Evolutionary conservation across 2,888 invertebrate species (phyloP).

Genomic region (Beris chalybata): DNA sequence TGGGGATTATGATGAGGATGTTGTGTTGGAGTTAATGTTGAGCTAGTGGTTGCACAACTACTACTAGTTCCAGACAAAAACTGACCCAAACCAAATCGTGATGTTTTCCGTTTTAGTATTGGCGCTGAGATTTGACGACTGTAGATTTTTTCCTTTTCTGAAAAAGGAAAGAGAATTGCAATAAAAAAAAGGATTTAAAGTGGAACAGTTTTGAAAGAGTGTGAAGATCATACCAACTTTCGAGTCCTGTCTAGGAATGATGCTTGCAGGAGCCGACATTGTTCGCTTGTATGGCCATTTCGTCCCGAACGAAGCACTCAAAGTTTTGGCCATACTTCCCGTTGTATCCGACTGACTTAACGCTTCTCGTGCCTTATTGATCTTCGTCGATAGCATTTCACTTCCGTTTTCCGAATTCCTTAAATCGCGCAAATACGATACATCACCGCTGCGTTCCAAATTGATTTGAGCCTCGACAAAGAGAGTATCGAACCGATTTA

Average conservation of each 20-base stretch:
- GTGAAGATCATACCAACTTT: slow-evolving; percentile 61
- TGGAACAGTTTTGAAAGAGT: background rate
- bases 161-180: slow-evolving; percentile 7
- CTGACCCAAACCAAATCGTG: slow-evolving; percentile 88
- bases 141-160: slow-evolving; percentile 81
- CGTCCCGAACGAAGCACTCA: slow-evolving; percentile 85
- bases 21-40: slow-evolving; percentile 44
- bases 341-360: slow-evolving; percentile 73
- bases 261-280: slow-evolving; percentile 88
- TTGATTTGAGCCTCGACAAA: slow-evolving; percentile 95
- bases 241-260: slow-evolving; percentile 73
- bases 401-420: slow-evolving; percentile 85
- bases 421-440: slow-evolving; percentile 81
- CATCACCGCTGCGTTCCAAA: slow-evolving; percentile 81
- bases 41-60: slow-evolving; percentile 47
- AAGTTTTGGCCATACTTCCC: slow-evolving; percentile 66
- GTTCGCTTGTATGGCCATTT: slow-evolving; percentile 96
- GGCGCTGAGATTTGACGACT: slow-evolving; percentile 93
- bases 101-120: slow-evolving; percentile 89
- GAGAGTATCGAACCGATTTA: slow-evolving; percentile 92
- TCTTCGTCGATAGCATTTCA: slow-evolving; percentile 81
- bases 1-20: slow-evolving; percentile 40
- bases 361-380: slow-evolving; percentile 87
- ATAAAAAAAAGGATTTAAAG: background rate
- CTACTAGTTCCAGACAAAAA: slow-evolving; percentile 62